Percentiles rank a stretch among this genome's conserved stretches.
phyloP scores from a whole-genome alignment of 2,888 invertebrate species.

The Spisula subtruncata region DNA sequence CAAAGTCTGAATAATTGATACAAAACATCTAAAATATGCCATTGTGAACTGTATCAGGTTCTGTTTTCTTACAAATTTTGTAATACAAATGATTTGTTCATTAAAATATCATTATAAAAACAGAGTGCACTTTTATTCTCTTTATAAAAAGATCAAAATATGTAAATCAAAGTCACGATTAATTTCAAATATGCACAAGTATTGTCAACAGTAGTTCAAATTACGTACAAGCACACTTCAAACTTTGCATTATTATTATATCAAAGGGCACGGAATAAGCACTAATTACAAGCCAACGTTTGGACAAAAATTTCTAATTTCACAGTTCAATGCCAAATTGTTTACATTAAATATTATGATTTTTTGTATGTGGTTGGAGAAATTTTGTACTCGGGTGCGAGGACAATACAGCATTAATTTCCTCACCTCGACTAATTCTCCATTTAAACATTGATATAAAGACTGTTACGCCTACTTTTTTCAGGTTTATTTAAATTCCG shows the following conservation, averaged over 20 bases:
- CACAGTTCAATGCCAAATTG: conserved; percentile 35
- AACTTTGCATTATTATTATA: background rate
- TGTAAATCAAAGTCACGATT: too few species aligned
- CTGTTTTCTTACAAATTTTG: too few species aligned
- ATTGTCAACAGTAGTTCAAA: background rate
- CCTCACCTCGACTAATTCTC: background rate
- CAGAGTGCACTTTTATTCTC: too few species aligned
- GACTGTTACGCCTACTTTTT: conserved; percentile 17
- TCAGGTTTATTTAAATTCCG: conserved; percentile 23
- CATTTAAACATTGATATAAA: conserved; percentile 29
- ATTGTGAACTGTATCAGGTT: too few species aligned
- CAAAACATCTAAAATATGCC: too few species aligned
- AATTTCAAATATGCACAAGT: background rate
- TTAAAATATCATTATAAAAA: too few species aligned
- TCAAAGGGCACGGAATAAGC: background rate
- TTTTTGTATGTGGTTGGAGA: background rate
- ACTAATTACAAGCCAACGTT: conserved; percentile 6
- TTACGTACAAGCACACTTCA: background rate
- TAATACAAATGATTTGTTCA: too few species aligned
- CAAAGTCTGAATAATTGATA: too few species aligned
- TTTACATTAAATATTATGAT: conserved; percentile 37
- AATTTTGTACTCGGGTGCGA: background rate
- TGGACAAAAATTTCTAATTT: conserved; percentile 23
- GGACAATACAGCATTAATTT: conserved; percentile 16
- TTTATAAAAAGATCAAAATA: too few species aligned